These are phyloP conservation scores for Tetragnatha montana DNA, from an alignment of 2,888 invertebrate genomes.

Conservation along the genomic window DNA sequence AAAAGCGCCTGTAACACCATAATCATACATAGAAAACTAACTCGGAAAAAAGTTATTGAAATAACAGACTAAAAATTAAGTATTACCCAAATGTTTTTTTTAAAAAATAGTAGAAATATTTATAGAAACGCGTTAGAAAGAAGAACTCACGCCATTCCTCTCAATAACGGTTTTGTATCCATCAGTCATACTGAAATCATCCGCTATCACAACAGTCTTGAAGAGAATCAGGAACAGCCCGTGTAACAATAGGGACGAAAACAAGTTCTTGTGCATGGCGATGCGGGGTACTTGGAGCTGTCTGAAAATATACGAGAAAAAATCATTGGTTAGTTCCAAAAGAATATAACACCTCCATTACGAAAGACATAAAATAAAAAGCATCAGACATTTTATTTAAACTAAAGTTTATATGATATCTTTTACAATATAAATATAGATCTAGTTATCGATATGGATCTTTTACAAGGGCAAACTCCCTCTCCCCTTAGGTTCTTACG, in stretches of 20 bases:
- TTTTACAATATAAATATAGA: too few relatives aligned
- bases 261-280: conserved; percentile 78
- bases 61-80: too few relatives aligned
- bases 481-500: too few relatives aligned
- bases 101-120: too few relatives aligned
- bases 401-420: too few relatives aligned
- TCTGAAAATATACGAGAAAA: conserved; percentile 74
- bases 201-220: conserved; percentile 73
- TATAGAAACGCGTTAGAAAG: too few relatives aligned
- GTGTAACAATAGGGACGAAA: conserved; percentile 77
- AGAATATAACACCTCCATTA: not conserved
- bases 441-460: too few relatives aligned
- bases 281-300: conserved; percentile 78
- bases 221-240: conserved; percentile 75
- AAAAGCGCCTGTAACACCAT: too few relatives aligned
- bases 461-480: too few relatives aligned
- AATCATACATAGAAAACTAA: too few relatives aligned
- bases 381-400: not conserved
- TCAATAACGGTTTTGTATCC: conserved; percentile 45
- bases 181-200: conserved; percentile 47
- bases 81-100: too few relatives aligned
- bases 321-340: not conserved
- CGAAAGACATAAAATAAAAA: not conserved
- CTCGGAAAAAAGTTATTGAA: too few relatives aligned
- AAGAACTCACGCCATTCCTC: conserved; percentile 55